Evolutionary conservation across 2,888 invertebrate genomes (phyloP), one percentile per base, ranked within the genome.

Genomic region (Pycnomerus fuliginosus): DNA sequence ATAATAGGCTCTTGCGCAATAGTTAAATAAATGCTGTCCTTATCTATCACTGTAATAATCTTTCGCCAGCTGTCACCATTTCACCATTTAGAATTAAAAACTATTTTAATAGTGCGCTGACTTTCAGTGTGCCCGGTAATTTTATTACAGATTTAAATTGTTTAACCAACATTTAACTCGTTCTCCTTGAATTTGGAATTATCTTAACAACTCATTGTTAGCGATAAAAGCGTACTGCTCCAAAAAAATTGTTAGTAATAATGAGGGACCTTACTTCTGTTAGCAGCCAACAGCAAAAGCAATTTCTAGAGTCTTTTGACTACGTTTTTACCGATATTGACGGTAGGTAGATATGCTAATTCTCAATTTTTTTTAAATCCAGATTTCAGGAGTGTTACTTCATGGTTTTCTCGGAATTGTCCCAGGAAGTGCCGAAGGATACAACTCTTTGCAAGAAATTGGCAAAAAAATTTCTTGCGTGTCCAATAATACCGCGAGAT

Each of bases 331-430:
- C 39, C 20, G 55, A 55, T 35, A 24, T 49, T 11, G 52, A 53
- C 29, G 53, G 53, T 53, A 47, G 49, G 46, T 16, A n/a, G n/a
- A n/a, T n/a, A 10, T 8, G 5, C 20, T 5, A 34, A 20, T 20
- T 28, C 17, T 15, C 10, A 24, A 24, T 3, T 10, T 20, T 35
- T 40, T 22, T 16, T 38, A n/a, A 8, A 46, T 20, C 30, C 10
- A 16, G 12, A 40, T 65, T 67, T 7, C 58, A 81, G 81, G 81
- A 42, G 81, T 81, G 0, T 58, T 81, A 48, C n/a, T n/a, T n/a
- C n/a, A n/a, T 80, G 79, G 71, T 25, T 44, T 60, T 1, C 56
- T 52, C 17, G 37, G 51, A 0, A 69, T 75, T 0, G 54, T 79
- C 4, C 69, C 72, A 7, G 76, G 75, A 0, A 69, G 72, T 1